Base-by-base conservation (phyloP, 2,113 vertebrate genomes). In the Proteles cristata region DNA sequence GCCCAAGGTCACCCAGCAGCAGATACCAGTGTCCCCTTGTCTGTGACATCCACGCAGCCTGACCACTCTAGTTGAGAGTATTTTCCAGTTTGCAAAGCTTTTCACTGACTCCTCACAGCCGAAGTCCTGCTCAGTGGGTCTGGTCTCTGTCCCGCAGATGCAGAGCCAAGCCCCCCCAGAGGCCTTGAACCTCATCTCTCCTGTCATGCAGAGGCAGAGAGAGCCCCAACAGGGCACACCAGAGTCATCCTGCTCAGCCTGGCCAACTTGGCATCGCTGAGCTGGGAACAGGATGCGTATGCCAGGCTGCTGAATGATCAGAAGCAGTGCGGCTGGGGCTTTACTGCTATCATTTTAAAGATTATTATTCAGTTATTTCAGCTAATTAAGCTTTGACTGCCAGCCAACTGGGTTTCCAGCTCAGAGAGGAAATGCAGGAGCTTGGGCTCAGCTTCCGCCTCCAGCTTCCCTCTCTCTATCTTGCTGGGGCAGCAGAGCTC, bases 301-400 rank as follows among this genome's bases (percentile, higher is more conserved):
- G 65, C 90, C 9, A 8, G 61, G 84, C 2, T 0, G 48, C 43
- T 94, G 93, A 88, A 77, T 88, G 53, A 96, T 85, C 88, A 90
- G 80, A 80, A 90, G 71, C 77, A 2, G 81, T 2, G 8, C 28
- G 23, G 88, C 84, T 93, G 92, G 74, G 26, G 80, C 69, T 61
- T 93, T 97, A 97, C 88, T 93, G 84, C 94, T 88, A 76, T 93
- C 90, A 95, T 97, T 96, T 96, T 79, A 95, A 96, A 95, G 87
- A 92, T 94, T 80, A 97, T 97, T 79, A 93, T 87, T 92, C 48
- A n/a, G 97, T 94, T 97, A 96, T 97, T 93, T 97, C 96, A 89
- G 92, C 89, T 96, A 97, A 96, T 97, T 97, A 97, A 96, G 95
- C 86, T 83, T 96, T 93, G 98, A 97, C 74, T 7, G 3, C 69